These are phyloP conservation scores for Microctonus hyperodae DNA, from an alignment of 2,888 invertebrate species.

Conservation along the genomic window DNA sequence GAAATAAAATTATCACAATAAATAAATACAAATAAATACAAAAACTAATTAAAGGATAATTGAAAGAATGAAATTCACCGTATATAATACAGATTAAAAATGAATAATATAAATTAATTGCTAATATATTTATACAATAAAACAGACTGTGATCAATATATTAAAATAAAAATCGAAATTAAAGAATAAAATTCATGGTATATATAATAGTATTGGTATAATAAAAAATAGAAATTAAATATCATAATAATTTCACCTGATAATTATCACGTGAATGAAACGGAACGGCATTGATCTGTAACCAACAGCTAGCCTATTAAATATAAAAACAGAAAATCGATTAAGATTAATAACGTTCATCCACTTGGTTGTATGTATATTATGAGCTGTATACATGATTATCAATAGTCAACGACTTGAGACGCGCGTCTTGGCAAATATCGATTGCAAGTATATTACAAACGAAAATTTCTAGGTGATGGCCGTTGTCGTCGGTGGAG, in stretches of 20 bases:
- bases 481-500: neutral
- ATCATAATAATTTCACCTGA: slow-evolving; percentile 10
- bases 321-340: neutral
- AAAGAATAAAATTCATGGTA: neutral
- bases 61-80: neutral
- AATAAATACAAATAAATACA: slow-evolving; percentile 5
- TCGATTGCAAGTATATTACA: slow-evolving; percentile 13
- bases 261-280: neutral
- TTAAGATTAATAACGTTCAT: slow-evolving; percentile 3
- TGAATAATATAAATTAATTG: neutral
- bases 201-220: neutral
- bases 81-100: neutral
- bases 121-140: neutral
- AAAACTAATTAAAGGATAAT: slow-evolving; percentile 3
- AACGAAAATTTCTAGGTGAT: slow-evolving; percentile 20
- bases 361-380: slow-evolving; percentile 1
- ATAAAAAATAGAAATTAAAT: neutral
- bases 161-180: neutral
- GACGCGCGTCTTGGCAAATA: slow-evolving; percentile 4
- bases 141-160: neutral
- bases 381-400: slow-evolving; percentile 10
- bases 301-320: slow-evolving; percentile 1
- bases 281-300: slow-evolving; percentile 11
- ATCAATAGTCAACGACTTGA: slow-evolving; percentile 4
- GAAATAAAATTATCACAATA: neutral